Evolutionary conservation across 2,797 vertebrate genomes (phyloP), one percentile per base, ranked within the genome.

Genomic region (Sebastes aleutianus): DNA sequence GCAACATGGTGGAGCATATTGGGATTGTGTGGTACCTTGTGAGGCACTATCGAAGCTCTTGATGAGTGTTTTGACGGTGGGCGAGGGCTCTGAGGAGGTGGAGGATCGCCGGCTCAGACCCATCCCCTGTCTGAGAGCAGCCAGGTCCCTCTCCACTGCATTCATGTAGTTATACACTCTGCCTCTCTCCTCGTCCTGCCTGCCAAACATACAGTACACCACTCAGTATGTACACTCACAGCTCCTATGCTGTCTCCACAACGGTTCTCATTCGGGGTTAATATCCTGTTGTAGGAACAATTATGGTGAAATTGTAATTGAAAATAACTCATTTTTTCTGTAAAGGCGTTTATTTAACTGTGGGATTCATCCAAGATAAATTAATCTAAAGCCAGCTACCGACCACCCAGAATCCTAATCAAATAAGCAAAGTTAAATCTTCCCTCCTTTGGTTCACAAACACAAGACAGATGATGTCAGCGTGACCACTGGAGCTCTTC

Each of bases 101-200:
- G 98, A 99, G 1, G 98, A 98, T 18, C 98, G 93, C 27, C 98
- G 95, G 64, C 97, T 99, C 80, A 98, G 94, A 7, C 98, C 98
- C 97, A 99, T 98, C 10, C 98, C 97, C 86, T 99, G 98, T 63
- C 98, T 93, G 70, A 99, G 94, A 9, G 97, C 98, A 5, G 98
- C 98, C 88, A 99, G 76, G 85, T 99, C 98, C 81, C 98, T 94
- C 90, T 99, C 98, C 6, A 99, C 98, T 0, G 97, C 97, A 4
- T 99, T 98, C 98, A 98, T 99, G 91, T 99, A 99, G 93, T 99
- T 99, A 85, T 98, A 99, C n/a, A 99, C 97, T 65, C 98, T 91
- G n/a, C 98, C 98, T 22, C 98, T 93, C 78, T 99, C 98, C 87
- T 99, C 98, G 0, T 99, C 98, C 90, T 99, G 98, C 94, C 98